A percentile compares a stretch with the other conserved stretches of the same genome.
phyloP scores from a whole-genome alignment of 2,888 invertebrate genomes.

The Bombylius discolor region DNA sequence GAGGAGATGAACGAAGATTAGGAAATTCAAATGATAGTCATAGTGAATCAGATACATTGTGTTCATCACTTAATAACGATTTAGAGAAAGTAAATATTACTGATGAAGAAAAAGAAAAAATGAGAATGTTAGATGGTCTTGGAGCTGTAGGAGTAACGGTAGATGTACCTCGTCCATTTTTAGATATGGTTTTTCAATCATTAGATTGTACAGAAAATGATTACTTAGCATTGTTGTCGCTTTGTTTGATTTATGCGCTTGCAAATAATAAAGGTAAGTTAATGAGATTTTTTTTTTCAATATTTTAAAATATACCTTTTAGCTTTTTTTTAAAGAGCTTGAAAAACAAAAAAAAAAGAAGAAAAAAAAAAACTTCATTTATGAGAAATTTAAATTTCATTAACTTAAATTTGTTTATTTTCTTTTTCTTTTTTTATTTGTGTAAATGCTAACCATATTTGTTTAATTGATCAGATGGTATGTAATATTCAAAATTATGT shows the following conservation, averaged over 20 bases:
- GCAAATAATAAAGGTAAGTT: slow-evolving; percentile 81
- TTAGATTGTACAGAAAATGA: slow-evolving; percentile 87
- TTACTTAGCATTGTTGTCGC: slow-evolving; percentile 79
- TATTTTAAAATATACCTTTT: no score
- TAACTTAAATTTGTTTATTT: neutral
- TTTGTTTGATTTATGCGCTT: slow-evolving; percentile 86
- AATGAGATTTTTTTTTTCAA: neutral
- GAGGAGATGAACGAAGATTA: no score
- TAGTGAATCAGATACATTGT: neutral
- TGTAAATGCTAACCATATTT: neutral
- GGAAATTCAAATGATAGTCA: slow-evolving; percentile 8
- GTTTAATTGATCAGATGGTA: neutral
- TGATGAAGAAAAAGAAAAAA: slow-evolving; percentile 80
- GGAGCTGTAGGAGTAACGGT: slow-evolving; percentile 13
- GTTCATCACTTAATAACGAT: neutral
- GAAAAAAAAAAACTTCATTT: no score
- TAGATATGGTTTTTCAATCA: slow-evolving; percentile 77
- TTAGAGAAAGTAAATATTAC: slow-evolving; percentile 61
- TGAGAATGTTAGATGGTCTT: slow-evolving; percentile 20
- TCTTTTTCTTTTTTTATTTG: neutral
- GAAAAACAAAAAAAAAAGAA: no score
- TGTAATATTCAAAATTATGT: neutral
- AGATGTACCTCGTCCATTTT: slow-evolving; percentile 45
- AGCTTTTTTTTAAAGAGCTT: neutral
- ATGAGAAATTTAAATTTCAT: no score